Conservation (phyloP, 2,888 invertebrate genomes). For the Eupithecia centaureata region DNA sequence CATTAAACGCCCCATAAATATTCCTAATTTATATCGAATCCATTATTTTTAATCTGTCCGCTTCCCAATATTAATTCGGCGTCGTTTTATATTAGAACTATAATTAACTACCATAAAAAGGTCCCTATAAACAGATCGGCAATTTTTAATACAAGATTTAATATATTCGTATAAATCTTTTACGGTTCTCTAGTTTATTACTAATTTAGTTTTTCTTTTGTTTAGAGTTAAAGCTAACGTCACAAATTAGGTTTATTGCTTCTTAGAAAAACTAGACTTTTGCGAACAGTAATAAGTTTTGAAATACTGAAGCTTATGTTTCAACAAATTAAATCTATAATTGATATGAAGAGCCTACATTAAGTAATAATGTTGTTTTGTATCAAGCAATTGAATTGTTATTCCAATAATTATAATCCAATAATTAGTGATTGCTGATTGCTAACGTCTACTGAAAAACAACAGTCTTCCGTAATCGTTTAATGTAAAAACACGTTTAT, state of each 20-base stretch:
- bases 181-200: constrained; percentile 70
- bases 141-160: constrained; percentile 70
- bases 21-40: constrained; percentile 76
- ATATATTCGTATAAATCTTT: constrained; percentile 74
- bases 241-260: constrained; percentile 5
- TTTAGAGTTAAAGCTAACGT: background rate
- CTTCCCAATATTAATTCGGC: constrained; percentile 74
- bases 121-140: constrained; percentile 68
- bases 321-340: background rate
- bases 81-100: constrained; percentile 78
- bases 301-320: background rate
- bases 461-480: constrained; percentile 5
- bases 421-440: constrained; percentile 15
- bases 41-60: constrained; percentile 74
- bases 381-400: constrained; percentile 18
- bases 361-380: constrained; percentile 12
- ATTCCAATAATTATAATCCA: constrained; percentile 11
- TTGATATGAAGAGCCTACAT: background rate
- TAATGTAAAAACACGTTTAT: background rate
- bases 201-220: constrained; percentile 44
- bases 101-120: constrained; percentile 79
- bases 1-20: constrained; percentile 74
- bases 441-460: constrained; percentile 6
- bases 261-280: background rate
- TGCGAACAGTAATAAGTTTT: background rate